Evolutionary conservation across 2,113 vertebrate species (phyloP).

Genomic region (Odocoileus hemionus): DNA sequence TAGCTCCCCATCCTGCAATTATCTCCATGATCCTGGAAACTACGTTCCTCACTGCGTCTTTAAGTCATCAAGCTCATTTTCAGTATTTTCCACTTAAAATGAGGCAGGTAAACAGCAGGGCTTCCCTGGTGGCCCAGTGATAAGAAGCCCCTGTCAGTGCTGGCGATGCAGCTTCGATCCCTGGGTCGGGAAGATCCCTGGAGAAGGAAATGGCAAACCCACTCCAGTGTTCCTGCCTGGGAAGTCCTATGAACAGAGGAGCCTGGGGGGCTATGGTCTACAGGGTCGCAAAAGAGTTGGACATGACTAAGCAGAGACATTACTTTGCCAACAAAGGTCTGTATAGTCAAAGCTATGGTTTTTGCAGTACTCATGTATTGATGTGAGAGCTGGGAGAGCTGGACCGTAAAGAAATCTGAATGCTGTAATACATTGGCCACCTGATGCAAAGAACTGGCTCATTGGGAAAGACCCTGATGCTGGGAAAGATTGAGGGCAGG

Average conservation of each 20-base stretch:
- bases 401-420: background rate
- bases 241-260: background rate
- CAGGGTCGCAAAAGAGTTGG: background rate
- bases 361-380: background rate
- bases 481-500: background rate
- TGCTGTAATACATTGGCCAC: accelerated
- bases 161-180: accelerated
- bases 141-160: background rate
- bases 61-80: background rate
- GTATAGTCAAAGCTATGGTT: background rate
- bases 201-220: background rate
- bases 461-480: background rate
- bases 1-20: accelerated
- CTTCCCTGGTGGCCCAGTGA: accelerated
- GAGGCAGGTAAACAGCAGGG: background rate
- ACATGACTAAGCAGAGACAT: background rate
- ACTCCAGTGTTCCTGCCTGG: background rate
- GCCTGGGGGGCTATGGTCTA: background rate
- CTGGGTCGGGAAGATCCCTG: background rate
- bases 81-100: background rate
- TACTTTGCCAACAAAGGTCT: background rate
- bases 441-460: background rate
- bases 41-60: background rate
- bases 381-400: background rate
- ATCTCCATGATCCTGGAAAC: background rate